Conservation (phyloP, 2,888 invertebrate species). For the Melipona beecheii region DNA sequence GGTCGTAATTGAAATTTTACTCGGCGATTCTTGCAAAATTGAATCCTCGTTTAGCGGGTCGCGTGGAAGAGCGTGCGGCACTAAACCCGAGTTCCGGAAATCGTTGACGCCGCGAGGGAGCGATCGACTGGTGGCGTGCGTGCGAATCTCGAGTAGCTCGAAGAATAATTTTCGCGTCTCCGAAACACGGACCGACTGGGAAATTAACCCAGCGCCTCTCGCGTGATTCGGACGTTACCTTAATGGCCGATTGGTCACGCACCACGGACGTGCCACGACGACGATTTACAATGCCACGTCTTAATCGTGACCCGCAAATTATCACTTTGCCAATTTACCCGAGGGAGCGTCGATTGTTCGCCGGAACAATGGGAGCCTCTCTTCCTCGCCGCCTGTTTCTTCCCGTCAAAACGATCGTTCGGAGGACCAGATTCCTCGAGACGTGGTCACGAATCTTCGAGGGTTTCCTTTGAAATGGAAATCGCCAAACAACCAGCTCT, state of each 20-base stretch:
- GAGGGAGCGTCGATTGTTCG: slow-evolving; percentile 46
- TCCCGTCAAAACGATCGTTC: slow-evolving; percentile 23
- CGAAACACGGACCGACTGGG: slow-evolving; percentile 59
- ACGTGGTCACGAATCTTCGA: slow-evolving; percentile 7
- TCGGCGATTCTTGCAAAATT: not conserved
- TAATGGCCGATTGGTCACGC: slow-evolving; percentile 80
- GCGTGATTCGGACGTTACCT: slow-evolving; percentile 76
- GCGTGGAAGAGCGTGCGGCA: not conserved
- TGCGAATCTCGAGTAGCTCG: slow-evolving; percentile 37
- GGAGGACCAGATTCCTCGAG: not conserved
- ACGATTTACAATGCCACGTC: slow-evolving; percentile 76
- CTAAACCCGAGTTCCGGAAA: slow-evolving; percentile 14
- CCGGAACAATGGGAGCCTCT: slow-evolving; percentile 56
- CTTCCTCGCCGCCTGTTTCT: slow-evolving; percentile 30
- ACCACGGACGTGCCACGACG: slow-evolving; percentile 67
- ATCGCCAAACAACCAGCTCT: not conserved
- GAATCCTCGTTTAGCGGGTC: slow-evolving; percentile 9
- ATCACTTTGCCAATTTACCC: slow-evolving; percentile 68
- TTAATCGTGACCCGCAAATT: slow-evolving; percentile 78
- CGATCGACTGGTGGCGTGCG: slow-evolving; percentile 40
- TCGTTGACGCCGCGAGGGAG: slow-evolving; percentile 13
- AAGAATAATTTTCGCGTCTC: slow-evolving; percentile 65
- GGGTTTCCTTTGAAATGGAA: not conserved
- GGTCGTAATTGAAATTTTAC: slow-evolving; percentile 7
- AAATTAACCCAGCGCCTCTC: slow-evolving; percentile 78